phyloP scores from a whole-genome alignment of 1,140 invertebrate genomes.

The Bicyclus anynana region DNA sequence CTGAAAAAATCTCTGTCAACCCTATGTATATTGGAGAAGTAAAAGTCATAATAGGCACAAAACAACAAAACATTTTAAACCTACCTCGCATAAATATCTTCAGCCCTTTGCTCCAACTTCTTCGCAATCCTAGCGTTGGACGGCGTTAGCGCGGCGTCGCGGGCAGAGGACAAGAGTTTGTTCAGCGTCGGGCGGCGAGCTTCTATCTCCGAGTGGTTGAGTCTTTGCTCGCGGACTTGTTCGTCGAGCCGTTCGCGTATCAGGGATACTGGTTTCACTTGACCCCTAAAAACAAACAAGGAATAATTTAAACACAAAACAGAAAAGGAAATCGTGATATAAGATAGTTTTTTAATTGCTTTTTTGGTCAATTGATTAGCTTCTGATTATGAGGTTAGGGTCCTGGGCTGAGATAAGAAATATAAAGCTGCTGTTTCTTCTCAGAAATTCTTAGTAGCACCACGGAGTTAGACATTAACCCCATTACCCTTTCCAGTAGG shows the following conservation, averaged over 20 bases:
- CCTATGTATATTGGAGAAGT: no score
- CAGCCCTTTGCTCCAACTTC: conserved; percentile 91
- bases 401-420: no score
- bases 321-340: no score
- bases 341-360: no score
- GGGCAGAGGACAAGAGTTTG: conserved; percentile 86
- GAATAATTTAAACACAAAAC: background rate
- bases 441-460: no score
- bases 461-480: no score
- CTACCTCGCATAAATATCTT: conserved; percentile 85
- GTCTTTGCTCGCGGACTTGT: conserved; percentile 89
- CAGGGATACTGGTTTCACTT: conserved; percentile 89
- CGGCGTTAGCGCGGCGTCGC: conserved; percentile 88
- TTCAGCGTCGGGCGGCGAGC: conserved; percentile 91
- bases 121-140: conserved; percentile 92
- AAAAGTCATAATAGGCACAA: no score
- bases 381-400: no score
- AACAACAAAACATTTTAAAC: background rate
- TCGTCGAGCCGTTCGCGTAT: conserved; percentile 93
- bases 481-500: no score
- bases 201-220: conserved; percentile 89
- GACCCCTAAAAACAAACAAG: conserved; percentile 72
- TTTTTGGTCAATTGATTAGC: no score
- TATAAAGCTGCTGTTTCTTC: no score
- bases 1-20: no score